Evolutionary conservation across 2,113 vertebrate genomes (phyloP).

Genomic region (Deroptyus accipitrinus): DNA sequence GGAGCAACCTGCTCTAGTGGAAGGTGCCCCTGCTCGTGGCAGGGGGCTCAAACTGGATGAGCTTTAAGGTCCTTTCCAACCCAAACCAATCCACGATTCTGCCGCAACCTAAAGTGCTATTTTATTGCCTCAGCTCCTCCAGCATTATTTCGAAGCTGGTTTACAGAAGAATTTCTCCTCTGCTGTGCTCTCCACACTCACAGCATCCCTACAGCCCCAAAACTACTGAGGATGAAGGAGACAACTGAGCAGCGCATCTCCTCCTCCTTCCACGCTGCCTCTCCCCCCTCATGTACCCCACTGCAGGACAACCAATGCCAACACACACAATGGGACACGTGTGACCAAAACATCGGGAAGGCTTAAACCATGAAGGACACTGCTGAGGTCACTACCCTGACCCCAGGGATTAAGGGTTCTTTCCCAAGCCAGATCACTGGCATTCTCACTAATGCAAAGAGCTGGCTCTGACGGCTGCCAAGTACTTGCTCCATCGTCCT

Average conservation of each 20-base stretch:
- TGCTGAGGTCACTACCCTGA: fast-evolving
- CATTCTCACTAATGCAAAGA: neutral
- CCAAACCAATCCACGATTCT: neutral
- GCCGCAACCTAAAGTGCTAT: fast-evolving
- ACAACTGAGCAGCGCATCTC: fast-evolving
- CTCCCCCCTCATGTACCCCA: fast-evolving
- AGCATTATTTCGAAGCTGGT: fast-evolving
- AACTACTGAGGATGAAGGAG: neutral
- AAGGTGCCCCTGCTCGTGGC: neutral
- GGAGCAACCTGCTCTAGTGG: neutral
- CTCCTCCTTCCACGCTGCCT: neutral
- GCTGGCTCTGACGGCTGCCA: neutral
- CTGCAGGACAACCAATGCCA: fast-evolving
- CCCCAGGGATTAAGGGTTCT: fast-evolving
- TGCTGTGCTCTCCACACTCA: neutral
- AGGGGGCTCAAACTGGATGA: neutral
- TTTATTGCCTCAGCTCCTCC: neutral
- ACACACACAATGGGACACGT: fast-evolving
- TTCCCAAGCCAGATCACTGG: neutral
- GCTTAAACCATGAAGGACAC: fast-evolving
- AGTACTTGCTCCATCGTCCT: neutral
- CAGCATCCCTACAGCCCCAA: neutral
- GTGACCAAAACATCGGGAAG: neutral
- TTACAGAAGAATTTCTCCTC: neutral
- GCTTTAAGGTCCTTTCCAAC: neutral